Evolutionary conservation across 2,888 invertebrate species (phyloP).

Genomic region (Listrodromus nycthemerus): DNA sequence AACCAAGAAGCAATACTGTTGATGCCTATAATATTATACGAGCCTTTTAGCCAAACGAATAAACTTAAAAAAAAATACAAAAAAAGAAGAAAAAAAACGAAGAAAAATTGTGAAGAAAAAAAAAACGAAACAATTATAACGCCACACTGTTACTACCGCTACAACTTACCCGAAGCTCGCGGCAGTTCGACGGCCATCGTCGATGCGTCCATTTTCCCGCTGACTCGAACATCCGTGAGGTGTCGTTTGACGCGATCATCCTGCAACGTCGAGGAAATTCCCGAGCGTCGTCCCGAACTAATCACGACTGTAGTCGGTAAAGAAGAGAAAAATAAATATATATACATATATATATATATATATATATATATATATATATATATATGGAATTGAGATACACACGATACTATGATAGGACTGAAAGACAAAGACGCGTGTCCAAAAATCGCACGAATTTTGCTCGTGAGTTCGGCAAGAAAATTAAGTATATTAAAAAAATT

Average conservation of each 20-base stretch:
- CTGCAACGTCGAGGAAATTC: neutral
- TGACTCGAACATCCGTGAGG: slow-evolving; percentile 9
- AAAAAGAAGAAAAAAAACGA: slow-evolving; percentile 49
- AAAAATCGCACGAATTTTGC: slow-evolving; percentile 80
- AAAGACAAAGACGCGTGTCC: slow-evolving; percentile 61
- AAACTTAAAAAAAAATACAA: too few species aligned
- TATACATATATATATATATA: too few species aligned
- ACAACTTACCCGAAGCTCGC: slow-evolving; percentile 39
- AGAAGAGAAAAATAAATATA: neutral
- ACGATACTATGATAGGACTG: slow-evolving; percentile 28
- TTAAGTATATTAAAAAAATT: too few species aligned
- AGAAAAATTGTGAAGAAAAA: slow-evolving; percentile 42
- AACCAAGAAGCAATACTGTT: slow-evolving; percentile 83
- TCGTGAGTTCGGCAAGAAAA: slow-evolving; percentile 70
- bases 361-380: too few species aligned
- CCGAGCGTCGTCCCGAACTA: slow-evolving; percentile 11
- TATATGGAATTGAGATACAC: slow-evolving; percentile 18
- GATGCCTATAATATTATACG: slow-evolving; percentile 79
- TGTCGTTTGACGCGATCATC: slow-evolving; percentile 6
- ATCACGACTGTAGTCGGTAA: neutral
- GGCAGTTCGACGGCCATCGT: slow-evolving; percentile 16
- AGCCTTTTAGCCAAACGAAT: slow-evolving; percentile 71
- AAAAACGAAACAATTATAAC: slow-evolving; percentile 30
- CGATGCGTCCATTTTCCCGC: neutral
- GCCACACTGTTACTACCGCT: slow-evolving; percentile 18